A percentile compares a stretch with the other conserved stretches of the same genome.
These are phyloP conservation scores for Alloplasta piceator DNA, from an alignment of 2,888 invertebrate species.

Conservation along the genomic window DNA sequence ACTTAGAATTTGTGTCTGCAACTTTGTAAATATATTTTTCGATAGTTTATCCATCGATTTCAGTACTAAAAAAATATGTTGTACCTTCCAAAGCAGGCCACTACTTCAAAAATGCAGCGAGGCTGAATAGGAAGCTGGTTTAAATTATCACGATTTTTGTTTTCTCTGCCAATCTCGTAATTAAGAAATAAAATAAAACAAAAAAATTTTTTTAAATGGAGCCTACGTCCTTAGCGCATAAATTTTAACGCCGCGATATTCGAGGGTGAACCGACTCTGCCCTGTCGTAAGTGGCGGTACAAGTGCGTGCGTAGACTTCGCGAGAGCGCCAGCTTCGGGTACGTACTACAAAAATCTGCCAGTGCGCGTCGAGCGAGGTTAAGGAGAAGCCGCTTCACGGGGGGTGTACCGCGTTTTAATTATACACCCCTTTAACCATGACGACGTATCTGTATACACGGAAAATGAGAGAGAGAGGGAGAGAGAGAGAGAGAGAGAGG, in stretches of 20 bases:
- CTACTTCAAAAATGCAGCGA: too few species aligned
- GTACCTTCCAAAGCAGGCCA: too few species aligned
- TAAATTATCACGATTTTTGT: neutral
- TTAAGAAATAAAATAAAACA: conserved; percentile 16
- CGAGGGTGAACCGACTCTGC: conserved; percentile 60
- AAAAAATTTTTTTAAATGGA: conserved; percentile 36
- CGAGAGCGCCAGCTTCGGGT: conserved; percentile 35
- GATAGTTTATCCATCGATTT: too few species aligned
- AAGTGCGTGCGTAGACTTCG: conserved; percentile 71
- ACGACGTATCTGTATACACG: conserved; percentile 11
- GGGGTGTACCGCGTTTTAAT: conserved; percentile 76
- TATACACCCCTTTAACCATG: conserved; percentile 67
- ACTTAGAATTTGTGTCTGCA: too few species aligned
- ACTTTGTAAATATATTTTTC: too few species aligned
- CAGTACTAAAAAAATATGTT: too few species aligned
- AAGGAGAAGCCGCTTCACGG: conserved; percentile 64
- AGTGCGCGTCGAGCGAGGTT: conserved; percentile 13
- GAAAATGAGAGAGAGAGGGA: neutral
- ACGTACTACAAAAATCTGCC: conserved; percentile 54
- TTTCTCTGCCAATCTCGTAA: conserved; percentile 4
- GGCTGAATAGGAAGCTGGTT: too few species aligned
- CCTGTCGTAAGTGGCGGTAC: conserved; percentile 67
- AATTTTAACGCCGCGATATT: conserved; percentile 68
- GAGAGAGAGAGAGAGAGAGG: neutral
- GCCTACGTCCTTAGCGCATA: conserved; percentile 64